Conservation (phyloP, 2,113 vertebrate species). For the Scatophagus argus region DNA sequence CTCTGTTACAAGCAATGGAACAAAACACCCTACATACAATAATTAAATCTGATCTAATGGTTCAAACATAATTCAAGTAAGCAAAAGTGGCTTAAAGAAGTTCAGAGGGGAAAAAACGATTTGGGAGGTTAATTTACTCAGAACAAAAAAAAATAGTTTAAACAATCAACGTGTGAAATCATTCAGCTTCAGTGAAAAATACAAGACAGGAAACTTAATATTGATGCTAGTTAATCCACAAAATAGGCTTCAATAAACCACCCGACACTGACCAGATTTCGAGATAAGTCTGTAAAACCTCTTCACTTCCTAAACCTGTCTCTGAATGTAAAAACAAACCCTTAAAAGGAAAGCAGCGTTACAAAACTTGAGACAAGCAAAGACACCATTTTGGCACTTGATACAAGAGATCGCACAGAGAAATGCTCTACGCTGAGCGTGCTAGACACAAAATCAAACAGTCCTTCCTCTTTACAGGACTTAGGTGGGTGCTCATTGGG, state of each 20-base stretch:
- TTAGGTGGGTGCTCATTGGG: conserved; percentile 34
- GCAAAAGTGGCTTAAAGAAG: neutral
- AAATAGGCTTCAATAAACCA: conserved; percentile 33
- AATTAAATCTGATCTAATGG: neutral
- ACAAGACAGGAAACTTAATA: conserved; percentile 22
- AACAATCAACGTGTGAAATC: neutral
- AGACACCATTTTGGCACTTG: conserved; percentile 43
- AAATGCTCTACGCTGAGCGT: neutral
- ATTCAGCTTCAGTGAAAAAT: conserved; percentile 14
- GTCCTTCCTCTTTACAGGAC: conserved; percentile 55
- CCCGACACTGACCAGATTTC: conserved; percentile 49
- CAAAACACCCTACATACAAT: neutral
- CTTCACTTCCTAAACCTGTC: conserved; percentile 54
- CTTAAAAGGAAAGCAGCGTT: conserved; percentile 59
- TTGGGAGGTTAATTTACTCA: neutral
- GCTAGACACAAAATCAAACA: conserved; percentile 56
- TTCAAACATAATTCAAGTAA: neutral
- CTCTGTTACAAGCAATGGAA: neutral
- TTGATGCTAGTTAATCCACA: conserved; percentile 1
- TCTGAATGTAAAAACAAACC: conserved; percentile 56
- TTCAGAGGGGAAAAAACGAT: neutral
- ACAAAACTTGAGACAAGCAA: conserved; percentile 31
- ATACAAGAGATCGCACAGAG: neutral
- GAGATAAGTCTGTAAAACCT: conserved; percentile 50
- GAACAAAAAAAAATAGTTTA: neutral